Conservation (phyloP, 2,797 vertebrate genomes). For the Syngnathus rostellatus region DNA sequence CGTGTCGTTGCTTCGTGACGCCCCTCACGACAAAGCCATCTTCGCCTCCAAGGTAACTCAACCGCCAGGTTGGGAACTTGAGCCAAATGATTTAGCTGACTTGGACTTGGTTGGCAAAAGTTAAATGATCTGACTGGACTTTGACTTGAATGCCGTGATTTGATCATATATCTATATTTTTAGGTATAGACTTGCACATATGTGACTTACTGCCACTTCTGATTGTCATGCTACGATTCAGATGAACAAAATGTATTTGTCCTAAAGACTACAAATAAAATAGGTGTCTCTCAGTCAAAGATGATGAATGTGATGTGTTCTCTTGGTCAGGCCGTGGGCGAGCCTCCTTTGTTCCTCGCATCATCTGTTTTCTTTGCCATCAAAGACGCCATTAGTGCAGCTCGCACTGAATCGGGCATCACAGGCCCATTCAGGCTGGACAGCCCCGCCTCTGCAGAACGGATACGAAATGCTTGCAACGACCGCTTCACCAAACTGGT, state of each 20-base stretch:
- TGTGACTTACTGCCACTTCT: too few relatives aligned
- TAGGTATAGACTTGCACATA: too few relatives aligned
- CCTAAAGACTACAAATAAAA: too few relatives aligned
- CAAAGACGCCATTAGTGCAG: constrained; percentile 81
- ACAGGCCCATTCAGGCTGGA: constrained; percentile 76
- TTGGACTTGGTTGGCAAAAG: too few relatives aligned
- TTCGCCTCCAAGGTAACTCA: constrained; percentile 85
- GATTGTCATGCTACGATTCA: too few relatives aligned
- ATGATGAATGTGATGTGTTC: not conserved
- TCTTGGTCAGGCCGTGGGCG: constrained; percentile 80
- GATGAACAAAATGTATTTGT: too few relatives aligned
- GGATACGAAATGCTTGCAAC: constrained; percentile 84
- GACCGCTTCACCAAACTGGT: constrained; percentile 88
- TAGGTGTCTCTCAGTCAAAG: too few relatives aligned
- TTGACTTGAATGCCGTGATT: too few relatives aligned
- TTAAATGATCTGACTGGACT: too few relatives aligned
- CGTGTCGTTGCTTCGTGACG: constrained; percentile 85
- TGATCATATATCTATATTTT: too few relatives aligned
- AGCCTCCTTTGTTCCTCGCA: constrained; percentile 91
- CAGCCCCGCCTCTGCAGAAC: constrained; percentile 88
- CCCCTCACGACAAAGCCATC: constrained; percentile 84
- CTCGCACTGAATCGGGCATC: constrained; percentile 62
- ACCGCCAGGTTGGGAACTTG: not conserved
- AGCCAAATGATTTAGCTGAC: too few relatives aligned
- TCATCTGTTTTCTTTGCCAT: constrained; percentile 89